Conservation (phyloP, 2,888 invertebrate genomes). For the Galeruca laticollis region DNA sequence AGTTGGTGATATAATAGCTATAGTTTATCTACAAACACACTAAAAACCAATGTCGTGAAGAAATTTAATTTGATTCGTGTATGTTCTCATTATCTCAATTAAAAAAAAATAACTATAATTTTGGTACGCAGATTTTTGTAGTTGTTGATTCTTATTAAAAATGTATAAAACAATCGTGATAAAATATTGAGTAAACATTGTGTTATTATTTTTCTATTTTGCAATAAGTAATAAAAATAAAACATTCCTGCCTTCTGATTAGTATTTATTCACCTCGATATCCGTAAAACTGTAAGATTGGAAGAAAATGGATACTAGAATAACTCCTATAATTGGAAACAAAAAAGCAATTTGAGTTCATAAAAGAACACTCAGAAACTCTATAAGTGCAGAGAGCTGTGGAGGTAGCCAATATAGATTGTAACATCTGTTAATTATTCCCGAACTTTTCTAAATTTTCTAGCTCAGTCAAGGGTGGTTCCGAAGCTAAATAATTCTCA, state of each 20-base stretch:
- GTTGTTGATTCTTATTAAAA: background rate
- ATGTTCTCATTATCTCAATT: background rate
- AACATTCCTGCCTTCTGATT: background rate
- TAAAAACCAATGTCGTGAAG: background rate
- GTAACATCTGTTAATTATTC: no score
- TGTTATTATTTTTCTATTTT: background rate
- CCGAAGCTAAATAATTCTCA: no score
- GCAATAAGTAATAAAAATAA: background rate
- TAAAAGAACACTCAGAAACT: no score
- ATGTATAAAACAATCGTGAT: background rate
- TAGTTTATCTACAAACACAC: background rate
- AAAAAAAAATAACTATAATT: background rate
- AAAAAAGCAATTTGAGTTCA: no score
- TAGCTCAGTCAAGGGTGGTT: no score
- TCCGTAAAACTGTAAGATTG: no score
- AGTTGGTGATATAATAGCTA: background rate
- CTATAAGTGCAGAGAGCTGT: no score
- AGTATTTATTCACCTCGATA: no score
- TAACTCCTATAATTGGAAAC: no score
- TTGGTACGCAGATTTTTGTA: background rate
- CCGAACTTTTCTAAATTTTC: no score
- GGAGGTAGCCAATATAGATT: no score
- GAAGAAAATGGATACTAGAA: no score
- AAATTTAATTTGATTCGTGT: background rate
- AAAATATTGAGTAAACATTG: background rate